Evolutionary conservation across 2,113 vertebrate species (phyloP), one percentile per base, ranked within the genome.

Genomic region (Mobula hypostoma): DNA sequence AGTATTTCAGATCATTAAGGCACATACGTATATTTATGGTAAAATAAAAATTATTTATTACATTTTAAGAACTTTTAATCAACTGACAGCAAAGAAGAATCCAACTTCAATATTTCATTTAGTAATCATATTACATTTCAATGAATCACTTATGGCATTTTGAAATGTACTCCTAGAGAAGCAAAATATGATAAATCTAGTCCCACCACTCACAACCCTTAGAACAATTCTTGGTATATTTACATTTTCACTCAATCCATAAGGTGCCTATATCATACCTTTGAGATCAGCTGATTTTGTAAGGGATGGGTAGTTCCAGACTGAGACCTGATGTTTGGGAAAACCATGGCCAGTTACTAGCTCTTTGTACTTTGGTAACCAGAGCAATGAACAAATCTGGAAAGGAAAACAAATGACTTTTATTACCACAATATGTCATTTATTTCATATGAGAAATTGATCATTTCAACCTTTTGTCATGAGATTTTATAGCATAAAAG

Each of bases 371-470:
- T 96, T 94, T 85, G 96, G 96, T 91, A 97, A 95, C 96, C 97
- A 98, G 68, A 95, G 93, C n/a, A 98, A 95, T 63, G 96, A 97
- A 95, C 97, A 98, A 93, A 98, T 97, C 97, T 97, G 95, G 40
- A 66, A 82, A 19, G 36, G 48, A 8, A 94, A 79, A 58, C 90
- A 7, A 56, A 9, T 48, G 29, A 61, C 24, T 36, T 11, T 56
- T n/a, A 87, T 74, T 9, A 87, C 40, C 19, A 14, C 8, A 9
- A 8, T 14, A 24, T 40, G 9, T 27, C n/a, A 74, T 93, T 5
- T 56, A 15, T 40, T 80, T 40, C 40, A 36, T 8, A n/a, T 15
- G 58, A 29, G 24, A n/a, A 27, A 17, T 15, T 17, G 61, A n/a
- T 32, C 32, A 1, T 32, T 66, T 66, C 85, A 8, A 0, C 61